Evolutionary conservation across 2,888 invertebrate species (phyloP), one percentile per base, ranked within the genome.

Genomic region (Caenorhabditis sp.): DNA sequence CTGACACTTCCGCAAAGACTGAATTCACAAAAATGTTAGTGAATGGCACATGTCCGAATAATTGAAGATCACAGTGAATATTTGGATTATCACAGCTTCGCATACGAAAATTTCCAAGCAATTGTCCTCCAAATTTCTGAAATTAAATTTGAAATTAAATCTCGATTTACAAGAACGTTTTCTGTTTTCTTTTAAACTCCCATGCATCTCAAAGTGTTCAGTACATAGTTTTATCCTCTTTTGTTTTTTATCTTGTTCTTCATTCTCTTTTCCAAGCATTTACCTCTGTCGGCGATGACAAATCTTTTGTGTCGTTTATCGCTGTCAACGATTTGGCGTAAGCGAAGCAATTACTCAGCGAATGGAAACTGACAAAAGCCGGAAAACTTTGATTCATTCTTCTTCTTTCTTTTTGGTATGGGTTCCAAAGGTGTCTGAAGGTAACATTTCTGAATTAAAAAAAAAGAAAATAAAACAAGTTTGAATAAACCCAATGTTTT

Each of bases 11-110:
- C 15, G 85, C 85, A 58, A 85, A 83, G n/a, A 82, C 78, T 3
- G 82, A 77, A 72, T 85, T 87, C 32, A 87, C 53, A 22, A 83
- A 83, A 61, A 87, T 76, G 60, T 83, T 78, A 9, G 85, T 84
- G 67, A 87, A 85, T 32, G 83, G 85, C 53, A 64, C 26, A 32
- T 65, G 64, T 9, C 87, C 87, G 37, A 82, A 83, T 1, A 87
- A 37, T 71, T 87, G 84, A 40, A 85, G 32, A 61, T 82, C 82
- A 13, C 62, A 77, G 37, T 65, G 76, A n/a, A 74, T 44, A 26
- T 77, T 82, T 11, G 72, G 74, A 24, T 83, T 83, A 8, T 84
- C 83, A 40, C 84, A 85, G 35, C 81, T 78, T 70, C 81, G 47
- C 55, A 87, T 65, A 13, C 81, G 83, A 51, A 85, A 87, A 60